These are phyloP conservation scores for Drosophila sordidula DNA, from an alignment of 2,888 invertebrate species.

Conservation along the genomic window DNA sequence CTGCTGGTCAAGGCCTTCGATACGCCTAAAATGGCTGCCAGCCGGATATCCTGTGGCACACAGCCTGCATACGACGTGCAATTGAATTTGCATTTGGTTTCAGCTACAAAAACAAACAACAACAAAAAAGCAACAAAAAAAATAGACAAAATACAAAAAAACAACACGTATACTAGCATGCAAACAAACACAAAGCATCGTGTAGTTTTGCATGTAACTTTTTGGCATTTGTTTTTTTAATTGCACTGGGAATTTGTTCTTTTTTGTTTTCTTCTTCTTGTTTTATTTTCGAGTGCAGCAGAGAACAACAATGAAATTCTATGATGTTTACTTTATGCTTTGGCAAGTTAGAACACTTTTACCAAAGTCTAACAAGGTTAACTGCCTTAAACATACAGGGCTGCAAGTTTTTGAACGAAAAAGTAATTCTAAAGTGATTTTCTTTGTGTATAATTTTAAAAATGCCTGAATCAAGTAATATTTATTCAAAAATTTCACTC, in stretches of 20 bases:
- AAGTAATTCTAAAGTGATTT: background rate
- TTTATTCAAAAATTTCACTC: background rate
- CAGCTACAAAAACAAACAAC: conserved; percentile 26
- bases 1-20: conserved; percentile 68
- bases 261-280: background rate
- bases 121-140: conserved; percentile 14
- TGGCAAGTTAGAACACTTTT: conserved; percentile 15
- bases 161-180: conserved; percentile 31
- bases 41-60: conserved; percentile 70
- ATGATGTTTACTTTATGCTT: conserved; percentile 48
- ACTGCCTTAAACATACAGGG: conserved; percentile 11
- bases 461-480: background rate
- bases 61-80: conserved; percentile 53
- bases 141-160: background rate
- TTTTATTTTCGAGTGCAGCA: conserved; percentile 29
- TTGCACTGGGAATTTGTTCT: conserved; percentile 52
- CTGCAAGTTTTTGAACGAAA: background rate
- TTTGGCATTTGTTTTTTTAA: conserved; percentile 67
- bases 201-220: conserved; percentile 58
- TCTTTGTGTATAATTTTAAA: background rate
- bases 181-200: conserved; percentile 58
- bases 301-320: conserved; percentile 60
- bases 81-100: conserved; percentile 77
- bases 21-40: conserved; percentile 72
- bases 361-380: conserved; percentile 12